Evolutionary conservation across 2,113 vertebrate genomes (phyloP).

Genomic region (Tiliqua scincoides): DNA sequence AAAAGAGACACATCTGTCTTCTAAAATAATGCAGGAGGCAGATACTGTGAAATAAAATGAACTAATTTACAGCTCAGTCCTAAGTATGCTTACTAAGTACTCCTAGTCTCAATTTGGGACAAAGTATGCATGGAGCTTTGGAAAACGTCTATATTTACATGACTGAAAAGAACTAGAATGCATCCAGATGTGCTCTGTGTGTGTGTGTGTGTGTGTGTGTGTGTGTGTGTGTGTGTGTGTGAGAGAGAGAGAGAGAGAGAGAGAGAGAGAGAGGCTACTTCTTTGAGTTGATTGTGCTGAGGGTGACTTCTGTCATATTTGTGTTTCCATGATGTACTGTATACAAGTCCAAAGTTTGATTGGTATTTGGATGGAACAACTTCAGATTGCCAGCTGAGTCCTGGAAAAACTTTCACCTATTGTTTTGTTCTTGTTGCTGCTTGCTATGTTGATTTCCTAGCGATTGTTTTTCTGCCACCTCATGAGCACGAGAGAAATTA

Average conservation of each 20-base stretch:
- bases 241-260: too few relatives aligned
- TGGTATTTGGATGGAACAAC: constrained; percentile 20
- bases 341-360: background rate
- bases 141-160: background rate
- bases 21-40: constrained; percentile 4
- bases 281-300: background rate
- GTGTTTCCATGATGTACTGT: background rate
- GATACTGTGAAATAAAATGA: background rate
- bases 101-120: constrained; percentile 1
- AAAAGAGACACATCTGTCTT: background rate
- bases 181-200: too few relatives aligned
- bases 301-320: background rate
- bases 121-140: too few relatives aligned
- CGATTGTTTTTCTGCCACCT: constrained; percentile 51
- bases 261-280: background rate
- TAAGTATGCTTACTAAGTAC: too few relatives aligned
- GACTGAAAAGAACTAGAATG: too few relatives aligned
- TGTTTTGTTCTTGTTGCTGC: constrained; percentile 23
- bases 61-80: background rate
- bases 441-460: constrained; percentile 51
- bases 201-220: too few relatives aligned
- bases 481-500: constrained; percentile 49
- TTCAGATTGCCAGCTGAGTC: constrained; percentile 5
- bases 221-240: too few relatives aligned
- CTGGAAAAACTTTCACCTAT: background rate